Evolutionary conservation across 2,797 vertebrate genomes (phyloP).

Genomic region (Etheostoma perlongum): DNA sequence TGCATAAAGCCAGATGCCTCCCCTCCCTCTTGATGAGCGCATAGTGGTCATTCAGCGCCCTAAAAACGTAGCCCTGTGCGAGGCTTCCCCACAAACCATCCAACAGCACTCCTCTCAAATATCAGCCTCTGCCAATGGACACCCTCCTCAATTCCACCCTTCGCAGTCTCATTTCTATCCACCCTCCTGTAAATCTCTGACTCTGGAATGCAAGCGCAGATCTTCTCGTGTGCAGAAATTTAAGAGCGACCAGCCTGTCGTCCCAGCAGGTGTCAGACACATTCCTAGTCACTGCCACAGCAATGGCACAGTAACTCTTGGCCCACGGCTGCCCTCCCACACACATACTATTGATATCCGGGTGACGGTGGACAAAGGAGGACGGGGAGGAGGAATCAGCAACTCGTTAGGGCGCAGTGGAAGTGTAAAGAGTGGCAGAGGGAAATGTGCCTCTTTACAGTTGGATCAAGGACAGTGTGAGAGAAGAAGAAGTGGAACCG

Average conservation of each 20-base stretch:
- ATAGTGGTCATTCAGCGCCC: constrained; percentile 88
- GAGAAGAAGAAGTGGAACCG: constrained; percentile 69
- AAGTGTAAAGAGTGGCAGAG: constrained; percentile 70
- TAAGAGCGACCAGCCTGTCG: constrained; percentile 71
- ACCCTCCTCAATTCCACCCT: constrained; percentile 70
- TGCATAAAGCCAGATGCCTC: constrained; percentile 87
- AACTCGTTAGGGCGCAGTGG: constrained; percentile 77
- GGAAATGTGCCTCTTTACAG: constrained; percentile 78
- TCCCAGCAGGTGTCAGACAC: constrained; percentile 65
- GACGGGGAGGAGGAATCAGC: constrained; percentile 68
- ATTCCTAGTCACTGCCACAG: constrained; percentile 81
- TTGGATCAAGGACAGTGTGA: constrained; percentile 82
- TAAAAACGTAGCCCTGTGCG: constrained; percentile 84
- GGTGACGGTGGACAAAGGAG: constrained; percentile 83
- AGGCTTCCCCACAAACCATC: constrained; percentile 80
- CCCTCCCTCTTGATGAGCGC: constrained; percentile 88
- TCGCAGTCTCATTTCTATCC: constrained; percentile 76
- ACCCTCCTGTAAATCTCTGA: constrained; percentile 75
- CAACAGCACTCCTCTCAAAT: constrained; percentile 79
- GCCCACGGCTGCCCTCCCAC: constrained; percentile 82
- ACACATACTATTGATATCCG: constrained; percentile 87
- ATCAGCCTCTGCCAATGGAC: constrained; percentile 74
- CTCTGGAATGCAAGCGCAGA: constrained; percentile 85
- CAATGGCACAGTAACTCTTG: constrained; percentile 85
- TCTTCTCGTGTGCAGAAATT: constrained; percentile 74